Conservation (phyloP, 92 coral and sea anemone species). For the Muricea muricata region DNA sequence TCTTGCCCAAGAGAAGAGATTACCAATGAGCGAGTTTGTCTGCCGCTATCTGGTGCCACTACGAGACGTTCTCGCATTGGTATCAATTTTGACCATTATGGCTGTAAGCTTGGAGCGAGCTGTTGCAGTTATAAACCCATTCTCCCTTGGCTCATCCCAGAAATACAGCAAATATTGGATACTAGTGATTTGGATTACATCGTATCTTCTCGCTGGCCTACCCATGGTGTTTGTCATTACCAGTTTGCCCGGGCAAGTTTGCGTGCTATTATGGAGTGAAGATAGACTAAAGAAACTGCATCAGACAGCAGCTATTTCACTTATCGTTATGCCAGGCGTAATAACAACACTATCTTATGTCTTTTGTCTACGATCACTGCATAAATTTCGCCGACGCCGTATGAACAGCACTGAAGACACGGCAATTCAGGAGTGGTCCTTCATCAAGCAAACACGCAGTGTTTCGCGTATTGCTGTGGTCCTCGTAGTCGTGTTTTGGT, state of each 20-base stretch:
- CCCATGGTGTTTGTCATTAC: constrained; percentile 27
- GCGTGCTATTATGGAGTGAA: neutral
- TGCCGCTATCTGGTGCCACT: constrained; percentile 37
- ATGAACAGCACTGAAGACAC: neutral
- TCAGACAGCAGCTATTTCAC: neutral
- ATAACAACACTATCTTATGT: constrained; percentile 27
- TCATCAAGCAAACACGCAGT: constrained; percentile 34
- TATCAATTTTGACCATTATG: constrained; percentile 76
- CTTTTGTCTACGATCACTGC: constrained; percentile 18
- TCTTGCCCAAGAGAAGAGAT: neutral
- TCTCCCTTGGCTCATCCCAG: constrained; percentile 23
- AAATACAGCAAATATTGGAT: constrained; percentile 7
- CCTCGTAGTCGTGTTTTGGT: constrained; percentile 17
- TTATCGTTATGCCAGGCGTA: constrained; percentile 26
- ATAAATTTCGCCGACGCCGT: constrained; percentile 32
- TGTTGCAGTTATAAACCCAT: constrained; percentile 49
- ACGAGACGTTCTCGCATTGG: constrained; percentile 22
- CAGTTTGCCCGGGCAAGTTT: neutral
- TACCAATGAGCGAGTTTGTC: constrained; percentile 34
- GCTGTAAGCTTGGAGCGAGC: constrained; percentile 85
- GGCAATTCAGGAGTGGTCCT: constrained; percentile 27
- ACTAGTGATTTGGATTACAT: constrained; percentile 4
- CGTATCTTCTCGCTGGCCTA: constrained; percentile 29
- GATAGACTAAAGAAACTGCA: constrained; percentile 4
- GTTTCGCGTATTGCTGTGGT: constrained; percentile 34